A percentile compares a stretch with the other conserved stretches of the same genome.
phyloP scores from a whole-genome alignment of 2,113 vertebrate species.

The Ailurus styani region DNA sequence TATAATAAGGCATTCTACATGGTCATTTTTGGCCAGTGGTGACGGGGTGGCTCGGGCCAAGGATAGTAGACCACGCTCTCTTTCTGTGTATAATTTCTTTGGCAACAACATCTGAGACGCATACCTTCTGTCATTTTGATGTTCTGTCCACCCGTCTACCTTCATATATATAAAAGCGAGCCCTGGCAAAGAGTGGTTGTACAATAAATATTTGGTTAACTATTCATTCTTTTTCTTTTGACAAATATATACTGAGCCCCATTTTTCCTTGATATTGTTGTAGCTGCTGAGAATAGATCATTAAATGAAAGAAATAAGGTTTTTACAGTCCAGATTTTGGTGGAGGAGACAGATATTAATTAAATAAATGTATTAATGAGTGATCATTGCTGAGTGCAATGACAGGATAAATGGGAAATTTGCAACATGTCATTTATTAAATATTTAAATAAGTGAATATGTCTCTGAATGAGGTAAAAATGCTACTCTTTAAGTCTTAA shows the following conservation, averaged over 20 bases:
- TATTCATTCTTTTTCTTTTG: not conserved
- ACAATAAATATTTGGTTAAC: not conserved
- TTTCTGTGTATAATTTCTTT: not conserved
- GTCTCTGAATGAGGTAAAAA: not conserved
- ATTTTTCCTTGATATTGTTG: not conserved
- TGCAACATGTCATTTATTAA: not conserved
- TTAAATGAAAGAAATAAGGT: not conserved
- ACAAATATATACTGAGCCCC: not conserved
- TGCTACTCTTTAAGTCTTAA: not conserved
- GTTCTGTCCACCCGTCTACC: not conserved
- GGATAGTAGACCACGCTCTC: not conserved
- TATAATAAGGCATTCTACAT: not conserved
- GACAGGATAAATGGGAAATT: no score
- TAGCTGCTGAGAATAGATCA: not conserved
- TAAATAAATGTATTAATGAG: not conserved
- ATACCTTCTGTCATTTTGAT: not conserved
- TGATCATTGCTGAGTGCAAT: not conserved
- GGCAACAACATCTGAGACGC: not conserved
- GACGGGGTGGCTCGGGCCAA: accelerated
- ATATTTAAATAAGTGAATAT: not conserved
- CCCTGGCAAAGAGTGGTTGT: not conserved
- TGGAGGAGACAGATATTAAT: not conserved
- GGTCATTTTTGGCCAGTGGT: accelerated
- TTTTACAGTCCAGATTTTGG: not conserved
- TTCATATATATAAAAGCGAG: not conserved